Evolutionary conservation across 2,888 invertebrate species (phyloP).

Genomic region (Patella depressa): DNA sequence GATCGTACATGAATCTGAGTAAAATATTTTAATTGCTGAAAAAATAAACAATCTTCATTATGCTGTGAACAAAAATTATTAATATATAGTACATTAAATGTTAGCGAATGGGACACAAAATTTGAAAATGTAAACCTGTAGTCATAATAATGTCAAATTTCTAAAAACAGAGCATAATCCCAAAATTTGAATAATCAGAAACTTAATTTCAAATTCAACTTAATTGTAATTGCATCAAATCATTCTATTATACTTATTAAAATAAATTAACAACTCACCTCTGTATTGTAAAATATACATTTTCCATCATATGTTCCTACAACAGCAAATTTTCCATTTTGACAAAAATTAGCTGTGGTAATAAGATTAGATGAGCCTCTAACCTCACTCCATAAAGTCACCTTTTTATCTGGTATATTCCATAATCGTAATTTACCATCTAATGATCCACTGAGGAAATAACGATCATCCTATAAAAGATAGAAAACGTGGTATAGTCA

Average conservation of each 20-base stretch:
- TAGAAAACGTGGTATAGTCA: not conserved
- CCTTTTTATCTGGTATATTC: constrained; percentile 99
- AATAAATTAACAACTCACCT: constrained; percentile 72
- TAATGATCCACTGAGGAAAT: constrained; percentile 96
- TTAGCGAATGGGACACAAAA: no score
- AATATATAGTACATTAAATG: no score
- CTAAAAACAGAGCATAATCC: no score
- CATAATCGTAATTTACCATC: constrained; percentile 98
- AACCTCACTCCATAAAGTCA: constrained; percentile 96
- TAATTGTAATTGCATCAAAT: not conserved
- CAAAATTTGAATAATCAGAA: no score
- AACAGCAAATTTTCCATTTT: constrained; percentile 97
- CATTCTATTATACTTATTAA: not conserved
- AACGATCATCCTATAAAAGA: constrained; percentile 75
- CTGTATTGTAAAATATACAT: constrained; percentile 98
- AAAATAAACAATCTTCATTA: constrained; percentile 24
- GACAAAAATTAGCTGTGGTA: constrained; percentile 97
- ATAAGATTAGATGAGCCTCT: constrained; percentile 86
- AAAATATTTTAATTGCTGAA: constrained; percentile 92
- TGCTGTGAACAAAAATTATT: no score
- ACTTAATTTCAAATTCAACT: no score
- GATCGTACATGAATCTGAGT: constrained; percentile 97
- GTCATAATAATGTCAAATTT: no score
- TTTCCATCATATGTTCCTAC: constrained; percentile 98
- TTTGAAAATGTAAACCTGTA: no score